Evolutionary conservation across 2,113 vertebrate genomes (phyloP).

Genomic region (Forbesichthys papilliferus): DNA sequence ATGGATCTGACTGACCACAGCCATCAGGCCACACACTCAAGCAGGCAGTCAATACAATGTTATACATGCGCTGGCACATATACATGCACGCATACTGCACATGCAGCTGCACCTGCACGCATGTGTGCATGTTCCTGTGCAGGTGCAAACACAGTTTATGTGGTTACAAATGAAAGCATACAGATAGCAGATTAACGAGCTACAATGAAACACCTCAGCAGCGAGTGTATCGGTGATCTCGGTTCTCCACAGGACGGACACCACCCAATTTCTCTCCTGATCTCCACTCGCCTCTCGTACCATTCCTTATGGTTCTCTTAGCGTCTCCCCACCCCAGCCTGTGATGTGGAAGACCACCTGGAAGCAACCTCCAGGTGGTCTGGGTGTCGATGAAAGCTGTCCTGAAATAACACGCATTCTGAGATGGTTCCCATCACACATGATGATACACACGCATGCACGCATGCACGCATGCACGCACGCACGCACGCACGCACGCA

Average conservation of each 20-base stretch:
- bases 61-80: neutral
- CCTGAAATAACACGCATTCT: constrained; percentile 24
- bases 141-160: neutral
- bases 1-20: neutral
- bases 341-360: constrained; percentile 37
- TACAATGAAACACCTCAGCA: too few relatives aligned
- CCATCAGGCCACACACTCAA: constrained; percentile 16
- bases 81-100: neutral
- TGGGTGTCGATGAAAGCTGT: constrained; percentile 45
- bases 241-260: too few relatives aligned
- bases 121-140: neutral
- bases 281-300: too few relatives aligned
- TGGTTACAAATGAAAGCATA: neutral
- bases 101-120: neutral
- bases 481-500: neutral
- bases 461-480: constrained; percentile 5
- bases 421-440: neutral
- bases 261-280: too few relatives aligned
- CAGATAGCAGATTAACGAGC: too few relatives aligned
- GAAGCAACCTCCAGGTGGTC: constrained; percentile 22
- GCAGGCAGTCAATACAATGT: neutral
- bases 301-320: neutral
- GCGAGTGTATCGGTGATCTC: too few relatives aligned
- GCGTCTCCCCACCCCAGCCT: constrained; percentile 16
- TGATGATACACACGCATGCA: constrained; percentile 29